A percentile compares a stretch with the other conserved stretches of the same genome.
These are phyloP conservation scores for Nasonia longicornis DNA, from an alignment of 1,140 invertebrate species.

Conservation along the genomic window DNA sequence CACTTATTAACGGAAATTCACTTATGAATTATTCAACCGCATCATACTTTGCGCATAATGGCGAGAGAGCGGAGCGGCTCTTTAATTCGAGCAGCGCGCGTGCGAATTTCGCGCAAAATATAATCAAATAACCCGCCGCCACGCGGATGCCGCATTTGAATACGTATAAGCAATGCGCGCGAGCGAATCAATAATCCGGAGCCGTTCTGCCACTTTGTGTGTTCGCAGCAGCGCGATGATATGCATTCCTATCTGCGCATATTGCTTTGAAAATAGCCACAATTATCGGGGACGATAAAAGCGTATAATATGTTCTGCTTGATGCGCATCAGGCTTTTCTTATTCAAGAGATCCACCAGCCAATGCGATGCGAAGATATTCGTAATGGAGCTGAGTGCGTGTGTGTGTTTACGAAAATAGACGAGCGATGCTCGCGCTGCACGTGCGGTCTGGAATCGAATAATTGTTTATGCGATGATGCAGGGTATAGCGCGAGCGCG, in stretches of 20 bases:
- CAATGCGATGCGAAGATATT: no score
- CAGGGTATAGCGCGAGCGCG: no score
- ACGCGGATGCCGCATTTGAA: neutral
- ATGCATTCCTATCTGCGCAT: no score
- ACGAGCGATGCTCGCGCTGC: no score
- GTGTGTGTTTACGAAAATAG: no score
- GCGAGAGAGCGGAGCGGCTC: neutral
- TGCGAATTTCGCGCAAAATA: neutral
- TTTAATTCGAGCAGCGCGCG: neutral
- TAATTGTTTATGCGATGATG: no score
- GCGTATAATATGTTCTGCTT: no score
- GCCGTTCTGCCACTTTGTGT: neutral
- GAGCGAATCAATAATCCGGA: neutral
- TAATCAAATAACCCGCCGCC: neutral
- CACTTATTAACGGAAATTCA: neutral
- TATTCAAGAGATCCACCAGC: no score
- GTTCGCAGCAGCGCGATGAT: no score
- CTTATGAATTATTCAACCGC: constrained; percentile 8
- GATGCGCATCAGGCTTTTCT: no score
- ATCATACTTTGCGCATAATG: neutral
- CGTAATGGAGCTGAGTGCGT: no score
- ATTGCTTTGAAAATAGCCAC: neutral
- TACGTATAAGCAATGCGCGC: neutral
- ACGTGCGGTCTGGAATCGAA: no score
- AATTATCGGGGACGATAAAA: neutral